Base-by-base conservation (phyloP, 2,113 vertebrate species). In the Bujurquina vittata region DNA sequence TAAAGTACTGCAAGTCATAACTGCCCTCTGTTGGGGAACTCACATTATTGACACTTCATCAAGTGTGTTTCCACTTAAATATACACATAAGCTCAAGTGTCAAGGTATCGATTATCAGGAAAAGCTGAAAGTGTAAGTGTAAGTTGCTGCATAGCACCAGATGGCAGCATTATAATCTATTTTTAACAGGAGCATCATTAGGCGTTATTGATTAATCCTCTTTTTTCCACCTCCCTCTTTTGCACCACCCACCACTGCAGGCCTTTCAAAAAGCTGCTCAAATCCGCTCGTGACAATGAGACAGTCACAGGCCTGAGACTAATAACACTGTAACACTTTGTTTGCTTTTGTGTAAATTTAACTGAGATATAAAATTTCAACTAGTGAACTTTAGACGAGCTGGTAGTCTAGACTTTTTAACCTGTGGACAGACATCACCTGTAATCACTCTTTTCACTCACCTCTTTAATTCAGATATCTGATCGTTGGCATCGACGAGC, bases 391-490 rank as follows among this genome's bases (percentile, higher is more conserved):
- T 69, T 52, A 69, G 46, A 29, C 2, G 20, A 52, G 23, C 65
- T 69, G 65, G 43, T 52, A 69, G 23, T 49, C 43, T 20, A 18
- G 37, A 7, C 23, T 31, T 69, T 29, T 69, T 31, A 69, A 69
- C 15, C 65, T 69, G 49, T 52, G 29, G 17, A 52, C 29, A 49
- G 26, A 31, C 6, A 26, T 33, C 46, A 31, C 65, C 10, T 20
- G 49, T 4, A 1, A 6, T 12, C 10, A 69, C 63, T 18, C 63
- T 49, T 22, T 31, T 14, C 26, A 37, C 87, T 96, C 95, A 99
- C 98, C 98, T 99, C 95, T 96, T 99, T 81, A 99, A 92, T 58
- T 99, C 97, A 43, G 96, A 96, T 81, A 97, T 97, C 92, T 98
- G 95, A 17, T 94, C 94, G 31, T 95, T 96, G 78, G 98, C 96